Conservation (phyloP, 2,888 invertebrate species). For the Tetheella fluctuosa region DNA sequence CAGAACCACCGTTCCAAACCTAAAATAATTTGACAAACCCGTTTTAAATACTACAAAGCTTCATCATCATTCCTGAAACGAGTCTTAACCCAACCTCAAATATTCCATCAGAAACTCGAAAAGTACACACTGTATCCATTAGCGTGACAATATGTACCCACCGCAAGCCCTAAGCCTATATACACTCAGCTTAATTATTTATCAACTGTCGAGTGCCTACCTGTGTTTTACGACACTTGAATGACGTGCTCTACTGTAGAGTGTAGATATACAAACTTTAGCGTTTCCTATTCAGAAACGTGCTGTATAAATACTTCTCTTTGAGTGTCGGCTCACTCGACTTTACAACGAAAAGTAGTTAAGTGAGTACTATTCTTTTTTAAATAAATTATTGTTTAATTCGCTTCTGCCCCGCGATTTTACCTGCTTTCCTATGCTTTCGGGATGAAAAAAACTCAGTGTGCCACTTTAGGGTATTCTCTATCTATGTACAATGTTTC, state of each 20-base stretch:
- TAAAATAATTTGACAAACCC: not conserved
- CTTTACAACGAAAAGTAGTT: too few species aligned
- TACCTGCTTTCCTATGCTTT: too few species aligned
- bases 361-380: too few species aligned
- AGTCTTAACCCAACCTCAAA: slow-evolving; percentile 19
- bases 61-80: not conserved
- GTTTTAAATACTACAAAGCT: not conserved
- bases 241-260: slow-evolving; percentile 37
- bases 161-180: slow-evolving; percentile 17
- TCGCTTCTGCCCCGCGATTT: too few species aligned
- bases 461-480: too few species aligned
- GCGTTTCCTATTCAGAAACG: not conserved
- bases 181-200: slow-evolving; percentile 50
- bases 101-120: slow-evolving; percentile 21
- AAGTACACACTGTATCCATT: slow-evolving; percentile 33
- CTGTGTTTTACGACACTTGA: slow-evolving; percentile 51
- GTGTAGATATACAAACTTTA: not conserved
- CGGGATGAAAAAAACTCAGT: not conserved
- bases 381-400: too few species aligned
- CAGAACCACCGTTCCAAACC: not conserved
- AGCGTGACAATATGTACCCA: slow-evolving; percentile 20
- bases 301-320: not conserved
- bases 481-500: too few species aligned
- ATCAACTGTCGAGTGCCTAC: slow-evolving; percentile 47
- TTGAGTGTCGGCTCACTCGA: too few species aligned